Percentiles rank a stretch among this genome's conserved stretches.
Evolutionary conservation across 2,888 invertebrate species (phyloP).

Genomic region (Ptilodon capucinus): DNA sequence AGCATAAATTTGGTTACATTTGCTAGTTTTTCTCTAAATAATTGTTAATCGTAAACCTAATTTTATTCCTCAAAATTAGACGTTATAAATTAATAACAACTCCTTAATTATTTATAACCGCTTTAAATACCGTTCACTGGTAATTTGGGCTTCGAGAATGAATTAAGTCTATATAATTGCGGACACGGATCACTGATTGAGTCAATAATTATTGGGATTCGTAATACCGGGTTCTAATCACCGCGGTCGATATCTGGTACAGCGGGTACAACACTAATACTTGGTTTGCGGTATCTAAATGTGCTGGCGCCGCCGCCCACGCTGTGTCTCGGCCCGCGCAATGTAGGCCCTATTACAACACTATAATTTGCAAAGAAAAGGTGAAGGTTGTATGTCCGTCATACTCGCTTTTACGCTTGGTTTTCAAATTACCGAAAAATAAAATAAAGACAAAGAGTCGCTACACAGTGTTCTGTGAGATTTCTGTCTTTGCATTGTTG

Average conservation of each 20-base stretch:
- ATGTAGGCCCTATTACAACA: constrained; percentile 40
- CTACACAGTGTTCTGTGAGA: no score
- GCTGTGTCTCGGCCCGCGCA: constrained; percentile 42
- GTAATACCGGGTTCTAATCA: constrained; percentile 61
- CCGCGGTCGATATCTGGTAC: constrained; percentile 52
- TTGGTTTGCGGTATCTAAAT: constrained; percentile 44
- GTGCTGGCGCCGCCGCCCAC: constrained; percentile 57
- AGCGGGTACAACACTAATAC: constrained; percentile 45
- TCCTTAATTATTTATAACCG: background rate
- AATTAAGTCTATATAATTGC: background rate
- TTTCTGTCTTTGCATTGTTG: no score
- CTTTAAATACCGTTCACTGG: constrained; percentile 23
- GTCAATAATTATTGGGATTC: constrained; percentile 59
- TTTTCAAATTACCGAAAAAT: background rate
- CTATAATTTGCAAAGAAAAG: background rate
- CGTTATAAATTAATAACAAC: background rate
- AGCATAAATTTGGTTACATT: background rate
- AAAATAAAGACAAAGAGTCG: no score
- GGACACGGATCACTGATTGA: constrained; percentile 32
- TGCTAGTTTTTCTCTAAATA: no score
- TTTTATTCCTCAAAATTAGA: constrained; percentile 11
- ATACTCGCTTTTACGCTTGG: background rate
- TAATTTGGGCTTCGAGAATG: constrained; percentile 14
- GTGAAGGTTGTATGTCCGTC: background rate
- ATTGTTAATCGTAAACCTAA: no score